Conservation (phyloP, 2,113 vertebrate genomes). For the Corythornis cristatus region DNA sequence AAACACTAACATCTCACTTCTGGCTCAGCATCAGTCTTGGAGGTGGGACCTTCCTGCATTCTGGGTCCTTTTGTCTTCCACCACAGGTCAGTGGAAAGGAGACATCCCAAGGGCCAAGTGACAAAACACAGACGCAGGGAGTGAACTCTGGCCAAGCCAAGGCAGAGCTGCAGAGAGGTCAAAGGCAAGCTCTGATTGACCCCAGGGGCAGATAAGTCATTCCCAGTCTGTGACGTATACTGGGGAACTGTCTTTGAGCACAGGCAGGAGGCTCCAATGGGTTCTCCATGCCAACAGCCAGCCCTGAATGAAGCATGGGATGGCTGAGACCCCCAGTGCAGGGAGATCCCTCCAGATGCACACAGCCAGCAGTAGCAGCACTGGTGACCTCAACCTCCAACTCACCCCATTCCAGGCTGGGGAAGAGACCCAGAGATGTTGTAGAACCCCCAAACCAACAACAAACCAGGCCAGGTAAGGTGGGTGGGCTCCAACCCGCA, state of each 20-base stretch:
- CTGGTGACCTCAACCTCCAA: not conserved
- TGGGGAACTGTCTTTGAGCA: not conserved
- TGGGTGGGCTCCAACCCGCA: not conserved
- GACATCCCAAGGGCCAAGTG: not conserved
- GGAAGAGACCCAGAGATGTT: not conserved
- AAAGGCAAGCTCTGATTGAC: not conserved
- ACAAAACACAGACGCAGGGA: not conserved
- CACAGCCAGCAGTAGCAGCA: not conserved
- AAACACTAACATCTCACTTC: fast-evolving
- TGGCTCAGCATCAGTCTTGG: not conserved
- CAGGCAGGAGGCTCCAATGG: not conserved
- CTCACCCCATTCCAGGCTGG: not conserved
- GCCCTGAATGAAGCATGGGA: not conserved
- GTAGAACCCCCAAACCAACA: not conserved
- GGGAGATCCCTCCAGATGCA: not conserved
- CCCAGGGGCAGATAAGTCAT: not conserved
- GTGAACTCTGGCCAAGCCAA: not conserved
- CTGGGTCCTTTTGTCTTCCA: not conserved
- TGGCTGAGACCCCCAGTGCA: not conserved
- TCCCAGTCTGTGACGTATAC: not conserved
- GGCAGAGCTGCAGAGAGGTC: not conserved
- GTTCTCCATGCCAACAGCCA: not conserved
- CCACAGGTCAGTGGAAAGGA: not conserved
- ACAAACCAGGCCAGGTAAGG: fast-evolving
- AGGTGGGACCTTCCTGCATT: not conserved